Evolutionary conservation across 1,140 invertebrate species (phyloP).

Genomic region (Macrostomum lignano): DNA sequence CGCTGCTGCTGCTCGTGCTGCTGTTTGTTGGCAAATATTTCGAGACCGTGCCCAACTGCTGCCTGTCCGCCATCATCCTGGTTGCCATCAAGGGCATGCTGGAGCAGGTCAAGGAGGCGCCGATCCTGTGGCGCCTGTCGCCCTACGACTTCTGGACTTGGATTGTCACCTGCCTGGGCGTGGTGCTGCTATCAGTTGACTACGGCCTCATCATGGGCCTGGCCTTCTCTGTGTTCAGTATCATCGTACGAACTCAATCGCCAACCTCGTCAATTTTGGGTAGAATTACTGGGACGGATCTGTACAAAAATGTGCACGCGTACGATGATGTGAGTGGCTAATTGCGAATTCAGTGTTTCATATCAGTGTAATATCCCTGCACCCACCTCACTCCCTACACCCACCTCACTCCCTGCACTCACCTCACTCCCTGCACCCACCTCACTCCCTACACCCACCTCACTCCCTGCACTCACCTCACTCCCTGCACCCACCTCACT

Average conservation of each 20-base stretch:
- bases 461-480: too few relatives aligned
- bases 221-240: slow-evolving; percentile 9
- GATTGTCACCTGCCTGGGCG: slow-evolving; percentile 8
- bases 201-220: slow-evolving; percentile 12
- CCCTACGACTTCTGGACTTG: slow-evolving; percentile 21
- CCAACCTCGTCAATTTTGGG: background rate
- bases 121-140: slow-evolving; percentile 21
- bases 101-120: slow-evolving; percentile 24
- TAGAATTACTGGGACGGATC: slow-evolving; percentile 13
- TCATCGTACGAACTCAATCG: slow-evolving; percentile 13
- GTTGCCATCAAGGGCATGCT: slow-evolving; percentile 30
- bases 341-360: slow-evolving; percentile 7
- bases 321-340: background rate
- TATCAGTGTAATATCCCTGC: background rate
- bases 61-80: slow-evolving; percentile 29
- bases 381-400: too few relatives aligned
- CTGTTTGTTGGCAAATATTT: slow-evolving; percentile 17
- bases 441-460: too few relatives aligned
- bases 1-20: slow-evolving; percentile 14
- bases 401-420: too few relatives aligned
- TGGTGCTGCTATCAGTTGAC: slow-evolving; percentile 9
- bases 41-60: slow-evolving; percentile 13
- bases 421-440: too few relatives aligned
- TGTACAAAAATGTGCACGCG: slow-evolving; percentile 3
- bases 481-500: too few relatives aligned